Base-by-base conservation (phyloP, 2,888 invertebrate genomes). In the Himalopsyche anomala region DNA sequence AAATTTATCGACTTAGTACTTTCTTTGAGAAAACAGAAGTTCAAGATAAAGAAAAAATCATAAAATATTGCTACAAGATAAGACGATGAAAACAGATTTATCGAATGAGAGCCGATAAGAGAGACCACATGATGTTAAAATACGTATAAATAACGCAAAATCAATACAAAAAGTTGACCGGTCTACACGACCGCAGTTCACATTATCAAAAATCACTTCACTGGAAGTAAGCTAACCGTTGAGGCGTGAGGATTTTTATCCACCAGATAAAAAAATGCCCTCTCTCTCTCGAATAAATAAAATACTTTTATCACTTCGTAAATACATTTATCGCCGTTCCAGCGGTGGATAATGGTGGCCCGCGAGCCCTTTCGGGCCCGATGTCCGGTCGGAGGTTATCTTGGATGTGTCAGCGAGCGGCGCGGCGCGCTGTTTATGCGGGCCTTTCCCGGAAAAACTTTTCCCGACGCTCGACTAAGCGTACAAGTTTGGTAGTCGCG, bases 261-360 rank as follows among this genome's bases (percentile, higher is more conserved):
- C 62, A 19, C n/a, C 62, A 62, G 62, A 62, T 62, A 62, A 62
- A 62, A 56, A 62, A 62, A 51, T 51, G 51, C 51, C 51, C 51
- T 51, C 28, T 8, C 62, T 62, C 62, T 62, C 62, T 62, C 62
- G 83, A 45, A 74, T 83, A 83, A 51, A 84, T 81, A 56, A 81
- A 84, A 84, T 84, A 84, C 45, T 84, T 86, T 86, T 86, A 86
- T 86, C 86, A 82, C 84, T 79, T 56, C 81, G 82, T 84, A 86
- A 84, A 86, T 84, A 86, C 82, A 84, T 84, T 86, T 84, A 86
- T 86, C 86, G 84, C 79, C 54, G 42, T 51, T 82, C 55, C 55
- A 85, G 85, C 38, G 83, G 82, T 84, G 54, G 84, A 74, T 82
- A 86, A 86, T 36, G 38, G 79, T 45, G 56, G 79, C 84, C 82